Conservation (phyloP, 2,888 invertebrate species). For the Drosophila picticornis region DNA sequence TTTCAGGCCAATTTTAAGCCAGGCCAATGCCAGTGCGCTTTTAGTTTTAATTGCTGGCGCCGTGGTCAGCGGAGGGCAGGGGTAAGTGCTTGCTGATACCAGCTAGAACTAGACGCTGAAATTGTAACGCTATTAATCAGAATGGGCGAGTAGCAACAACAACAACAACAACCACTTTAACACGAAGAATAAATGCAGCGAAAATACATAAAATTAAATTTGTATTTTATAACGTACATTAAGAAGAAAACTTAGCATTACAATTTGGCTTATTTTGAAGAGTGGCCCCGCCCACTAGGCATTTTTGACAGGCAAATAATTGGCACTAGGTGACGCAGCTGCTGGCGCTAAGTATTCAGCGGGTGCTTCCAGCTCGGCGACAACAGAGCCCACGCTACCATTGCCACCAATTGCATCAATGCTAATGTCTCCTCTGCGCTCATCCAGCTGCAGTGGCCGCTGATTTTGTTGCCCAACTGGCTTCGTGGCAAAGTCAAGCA, state of each 20-base stretch:
- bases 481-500: constrained; percentile 73
- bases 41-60: constrained; percentile 68
- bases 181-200: constrained; percentile 24
- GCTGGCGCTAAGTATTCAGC: constrained; percentile 50
- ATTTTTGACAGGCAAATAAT: constrained; percentile 67
- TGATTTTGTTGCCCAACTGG: constrained; percentile 32
- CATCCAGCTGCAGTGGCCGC: constrained; percentile 48
- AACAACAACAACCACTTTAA: neutral
- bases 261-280: constrained; percentile 69
- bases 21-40: constrained; percentile 65
- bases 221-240: constrained; percentile 63
- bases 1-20: constrained; percentile 40
- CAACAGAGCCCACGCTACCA: constrained; percentile 26
- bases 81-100: constrained; percentile 56
- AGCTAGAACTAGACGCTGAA: constrained; percentile 48
- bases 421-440: constrained; percentile 49
- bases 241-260: constrained; percentile 52
- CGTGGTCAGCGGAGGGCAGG: neutral
- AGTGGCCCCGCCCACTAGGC: constrained; percentile 39
- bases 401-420: constrained; percentile 40
- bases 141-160: constrained; percentile 5
- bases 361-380: constrained; percentile 55
- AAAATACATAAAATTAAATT: constrained; percentile 67
- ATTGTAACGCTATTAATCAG: constrained; percentile 67
- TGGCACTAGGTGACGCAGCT: constrained; percentile 45